phyloP scores from a whole-genome alignment of 2,113 vertebrate species.

The Colossoma macropomum region DNA sequence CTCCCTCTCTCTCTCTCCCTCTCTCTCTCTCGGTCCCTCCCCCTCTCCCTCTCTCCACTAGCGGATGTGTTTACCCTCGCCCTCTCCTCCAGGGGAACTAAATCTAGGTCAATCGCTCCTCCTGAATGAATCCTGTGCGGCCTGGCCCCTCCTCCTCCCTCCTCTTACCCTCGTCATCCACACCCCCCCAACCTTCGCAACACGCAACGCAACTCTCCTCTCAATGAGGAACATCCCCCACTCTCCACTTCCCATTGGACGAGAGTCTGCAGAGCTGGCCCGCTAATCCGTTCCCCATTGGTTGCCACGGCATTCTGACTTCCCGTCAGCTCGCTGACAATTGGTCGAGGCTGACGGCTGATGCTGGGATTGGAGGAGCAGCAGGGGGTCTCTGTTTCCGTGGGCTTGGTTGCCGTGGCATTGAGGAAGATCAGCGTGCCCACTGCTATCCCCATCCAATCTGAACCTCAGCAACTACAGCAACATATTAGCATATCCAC shows the following conservation, averaged over 20 bases:
- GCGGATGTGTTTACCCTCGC: constrained; percentile 75
- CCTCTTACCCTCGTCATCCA: constrained; percentile 35
- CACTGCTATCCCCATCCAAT: constrained; percentile 74
- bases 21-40: constrained; percentile 43
- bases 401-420: constrained; percentile 82
- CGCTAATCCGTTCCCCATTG: constrained; percentile 33
- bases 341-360: constrained; percentile 42
- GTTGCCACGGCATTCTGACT: constrained; percentile 18
- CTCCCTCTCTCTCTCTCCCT: constrained; percentile 55
- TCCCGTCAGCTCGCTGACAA: constrained; percentile 20
- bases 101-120: constrained; percentile 84
- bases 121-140: constrained; percentile 81
- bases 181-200: constrained; percentile 64
- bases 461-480: constrained; percentile 62
- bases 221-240: constrained; percentile 74
- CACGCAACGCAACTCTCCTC: constrained; percentile 67
- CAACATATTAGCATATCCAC: constrained; percentile 46
- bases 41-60: constrained; percentile 42
- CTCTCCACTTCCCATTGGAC: constrained; percentile 55
- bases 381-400: constrained; percentile 79
- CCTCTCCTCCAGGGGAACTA: constrained; percentile 69
- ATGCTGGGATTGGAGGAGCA: constrained; percentile 67
- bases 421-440: constrained; percentile 80
- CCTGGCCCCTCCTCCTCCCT: constrained; percentile 70
- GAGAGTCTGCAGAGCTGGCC: constrained; percentile 17